Conservation (phyloP, 2,888 invertebrate genomes). For the Polymixis flavicincta region DNA sequence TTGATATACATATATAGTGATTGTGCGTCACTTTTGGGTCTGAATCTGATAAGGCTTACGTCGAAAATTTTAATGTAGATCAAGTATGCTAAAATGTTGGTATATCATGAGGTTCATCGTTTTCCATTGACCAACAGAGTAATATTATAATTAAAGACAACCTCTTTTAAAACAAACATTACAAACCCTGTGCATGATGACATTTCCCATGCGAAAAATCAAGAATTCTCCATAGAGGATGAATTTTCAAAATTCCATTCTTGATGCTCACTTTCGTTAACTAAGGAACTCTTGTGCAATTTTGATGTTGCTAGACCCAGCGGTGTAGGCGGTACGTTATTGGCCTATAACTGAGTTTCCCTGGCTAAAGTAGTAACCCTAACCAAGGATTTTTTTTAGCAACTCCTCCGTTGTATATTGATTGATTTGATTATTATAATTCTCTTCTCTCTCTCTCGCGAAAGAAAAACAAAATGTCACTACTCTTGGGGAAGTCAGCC, state of each 20-base stretch:
- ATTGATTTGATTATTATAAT: too few relatives aligned
- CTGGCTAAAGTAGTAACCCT: too few relatives aligned
- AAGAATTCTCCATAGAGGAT: too few relatives aligned
- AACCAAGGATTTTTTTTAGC: neutral
- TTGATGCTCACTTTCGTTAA: neutral
- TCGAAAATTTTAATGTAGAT: neutral
- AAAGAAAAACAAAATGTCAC: too few relatives aligned
- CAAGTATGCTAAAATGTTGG: neutral
- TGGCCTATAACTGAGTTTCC: too few relatives aligned
- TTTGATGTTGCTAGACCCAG: too few relatives aligned
- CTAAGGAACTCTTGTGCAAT: neutral
- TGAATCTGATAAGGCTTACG: slow-evolving; percentile 4
- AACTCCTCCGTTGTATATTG: neutral
- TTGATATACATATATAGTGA: slow-evolving; percentile 42
- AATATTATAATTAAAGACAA: neutral
- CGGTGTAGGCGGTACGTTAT: too few relatives aligned
- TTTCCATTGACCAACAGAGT: neutral
- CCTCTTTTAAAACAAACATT: neutral
- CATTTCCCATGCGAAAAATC: too few relatives aligned
- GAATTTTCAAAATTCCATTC: too few relatives aligned
- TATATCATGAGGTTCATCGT: too few relatives aligned
- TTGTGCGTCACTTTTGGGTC: slow-evolving; percentile 8
- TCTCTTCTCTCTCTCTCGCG: too few relatives aligned
- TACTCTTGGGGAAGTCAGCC: too few relatives aligned
- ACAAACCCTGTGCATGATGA: neutral